phyloP scores from a whole-genome alignment of 2,888 invertebrate genomes.

The Amphiduros pacificus region DNA sequence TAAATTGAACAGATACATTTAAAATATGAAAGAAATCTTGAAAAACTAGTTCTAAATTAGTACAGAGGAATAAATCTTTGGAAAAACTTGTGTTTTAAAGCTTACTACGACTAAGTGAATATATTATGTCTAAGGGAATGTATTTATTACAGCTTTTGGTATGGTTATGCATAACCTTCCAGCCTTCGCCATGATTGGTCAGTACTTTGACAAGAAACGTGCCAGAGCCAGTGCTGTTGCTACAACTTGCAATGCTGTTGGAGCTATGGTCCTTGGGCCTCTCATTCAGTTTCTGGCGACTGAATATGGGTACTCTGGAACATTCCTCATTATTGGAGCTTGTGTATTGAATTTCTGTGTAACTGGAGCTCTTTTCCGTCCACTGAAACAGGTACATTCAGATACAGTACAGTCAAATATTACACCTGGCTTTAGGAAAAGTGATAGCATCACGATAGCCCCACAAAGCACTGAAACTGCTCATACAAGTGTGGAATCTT shows the following conservation, averaged over 20 bases:
- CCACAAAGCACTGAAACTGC: no score
- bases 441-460: no score
- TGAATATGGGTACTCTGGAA: neutral
- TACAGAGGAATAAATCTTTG: no score
- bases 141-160: neutral
- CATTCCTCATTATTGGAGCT: neutral
- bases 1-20: no score
- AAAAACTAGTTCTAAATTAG: no score
- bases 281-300: neutral
- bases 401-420: no score
- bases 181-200: slow-evolving; percentile 2
- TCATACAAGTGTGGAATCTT: no score
- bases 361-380: slow-evolving; percentile 1
- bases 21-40: no score
- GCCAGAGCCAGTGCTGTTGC: slow-evolving; percentile 1
- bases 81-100: no score
- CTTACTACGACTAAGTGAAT: no score
- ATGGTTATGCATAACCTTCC: neutral
- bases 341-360: neutral
- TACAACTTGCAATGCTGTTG: neutral
- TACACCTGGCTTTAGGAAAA: no score
- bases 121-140: no score
- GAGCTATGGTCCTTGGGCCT: neutral
- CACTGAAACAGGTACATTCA: neutral
- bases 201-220: slow-evolving; percentile 7